These are phyloP conservation scores for Falco punctatus DNA, from an alignment of 2,113 vertebrate genomes.

Conservation along the genomic window DNA sequence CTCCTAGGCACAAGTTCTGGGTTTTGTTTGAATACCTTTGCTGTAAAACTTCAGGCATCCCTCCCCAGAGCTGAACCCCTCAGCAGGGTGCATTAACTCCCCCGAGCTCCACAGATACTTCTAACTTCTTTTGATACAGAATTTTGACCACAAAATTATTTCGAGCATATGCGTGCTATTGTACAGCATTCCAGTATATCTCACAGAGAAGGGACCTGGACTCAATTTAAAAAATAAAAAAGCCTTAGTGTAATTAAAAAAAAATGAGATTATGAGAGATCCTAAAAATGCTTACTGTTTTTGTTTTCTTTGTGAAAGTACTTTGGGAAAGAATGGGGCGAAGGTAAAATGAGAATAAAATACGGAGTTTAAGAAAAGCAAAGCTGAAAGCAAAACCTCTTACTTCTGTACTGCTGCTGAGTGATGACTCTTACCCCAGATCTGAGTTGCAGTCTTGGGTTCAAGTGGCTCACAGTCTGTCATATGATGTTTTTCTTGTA, in stretches of 20 bases:
- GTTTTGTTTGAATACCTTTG: background rate
- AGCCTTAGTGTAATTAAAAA: background rate
- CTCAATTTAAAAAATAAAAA: no score
- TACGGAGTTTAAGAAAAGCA: background rate
- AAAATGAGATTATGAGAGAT: background rate
- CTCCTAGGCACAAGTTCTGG: background rate
- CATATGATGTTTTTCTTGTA: background rate
- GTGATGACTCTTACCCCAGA: background rate
- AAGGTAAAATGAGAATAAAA: background rate
- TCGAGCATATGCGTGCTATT: accelerated
- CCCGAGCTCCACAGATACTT: background rate
- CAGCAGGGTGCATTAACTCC: background rate
- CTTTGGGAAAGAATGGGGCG: background rate
- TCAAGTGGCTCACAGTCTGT: background rate
- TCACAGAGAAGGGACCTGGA: background rate
- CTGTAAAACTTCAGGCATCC: background rate
- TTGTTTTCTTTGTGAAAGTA: background rate
- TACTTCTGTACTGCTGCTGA: background rate
- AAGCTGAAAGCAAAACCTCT: background rate
- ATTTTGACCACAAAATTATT: background rate
- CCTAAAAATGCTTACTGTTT: background rate
- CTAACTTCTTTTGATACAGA: background rate
- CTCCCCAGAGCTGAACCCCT: background rate
- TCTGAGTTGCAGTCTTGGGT: background rate
- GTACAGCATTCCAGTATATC: accelerated